Evolutionary conservation across 1,140 invertebrate species (phyloP).

Genomic region (Sinonovacula constricta): DNA sequence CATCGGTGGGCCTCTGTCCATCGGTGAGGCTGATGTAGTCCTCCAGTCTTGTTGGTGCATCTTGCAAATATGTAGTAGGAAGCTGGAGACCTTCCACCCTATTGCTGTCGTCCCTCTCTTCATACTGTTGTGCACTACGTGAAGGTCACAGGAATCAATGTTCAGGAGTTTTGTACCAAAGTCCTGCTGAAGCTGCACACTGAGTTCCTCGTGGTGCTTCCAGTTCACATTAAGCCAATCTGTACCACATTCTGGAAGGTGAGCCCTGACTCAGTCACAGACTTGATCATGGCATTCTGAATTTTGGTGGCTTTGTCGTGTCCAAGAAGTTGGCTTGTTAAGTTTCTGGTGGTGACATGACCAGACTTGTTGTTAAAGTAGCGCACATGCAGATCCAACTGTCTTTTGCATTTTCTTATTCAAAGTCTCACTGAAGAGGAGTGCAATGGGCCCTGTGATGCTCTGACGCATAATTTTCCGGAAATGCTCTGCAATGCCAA

Average conservation of each 20-base stretch:
- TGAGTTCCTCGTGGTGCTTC: neutral
- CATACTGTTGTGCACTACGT: neutral
- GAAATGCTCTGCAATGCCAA: too few species aligned
- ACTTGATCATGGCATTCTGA: neutral
- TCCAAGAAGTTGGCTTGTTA: too few species aligned
- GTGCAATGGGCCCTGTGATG: too few species aligned
- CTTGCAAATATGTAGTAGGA: neutral
- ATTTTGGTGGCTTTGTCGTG: too few species aligned
- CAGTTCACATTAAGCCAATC: neutral
- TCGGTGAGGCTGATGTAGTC: too few species aligned
- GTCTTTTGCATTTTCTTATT: neutral
- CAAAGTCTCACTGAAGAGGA: too few species aligned
- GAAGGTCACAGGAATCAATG: conserved; percentile 1
- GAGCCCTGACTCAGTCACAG: too few species aligned
- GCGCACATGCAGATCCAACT: neutral
- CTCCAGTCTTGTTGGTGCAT: neutral
- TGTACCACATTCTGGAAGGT: neutral
- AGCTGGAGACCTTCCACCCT: neutral
- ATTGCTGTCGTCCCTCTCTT: neutral
- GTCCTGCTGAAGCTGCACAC: neutral
- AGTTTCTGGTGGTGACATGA: neutral
- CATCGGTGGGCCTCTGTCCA: too few species aligned
- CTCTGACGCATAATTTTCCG: too few species aligned
- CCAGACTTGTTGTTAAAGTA: neutral
- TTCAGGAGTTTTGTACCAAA: neutral